These are phyloP conservation scores for Pollimyrus isidori DNA, from an alignment of 2,113 vertebrate genomes.

Conservation along the genomic window DNA sequence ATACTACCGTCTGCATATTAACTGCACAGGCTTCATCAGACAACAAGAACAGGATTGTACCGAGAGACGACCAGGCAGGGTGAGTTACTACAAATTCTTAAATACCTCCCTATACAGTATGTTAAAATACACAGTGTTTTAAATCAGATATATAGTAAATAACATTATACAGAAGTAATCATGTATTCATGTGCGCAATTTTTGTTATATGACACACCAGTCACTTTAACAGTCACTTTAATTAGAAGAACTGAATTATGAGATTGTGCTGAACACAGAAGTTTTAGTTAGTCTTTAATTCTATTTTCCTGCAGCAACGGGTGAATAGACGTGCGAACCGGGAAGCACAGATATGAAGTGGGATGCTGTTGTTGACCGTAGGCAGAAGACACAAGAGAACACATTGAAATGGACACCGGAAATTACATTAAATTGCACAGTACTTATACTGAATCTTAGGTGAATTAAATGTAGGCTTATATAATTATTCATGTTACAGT, in stretches of 20 bases:
- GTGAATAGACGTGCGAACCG: background rate
- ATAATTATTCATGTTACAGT: no score
- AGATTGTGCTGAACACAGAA: background rate
- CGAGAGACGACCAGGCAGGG: background rate
- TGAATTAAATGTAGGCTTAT: no score
- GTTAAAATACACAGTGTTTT: no score
- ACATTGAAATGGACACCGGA: background rate
- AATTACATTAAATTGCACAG: no score
- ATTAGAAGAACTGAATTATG: background rate
- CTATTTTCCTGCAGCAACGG: background rate
- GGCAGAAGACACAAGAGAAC: background rate
- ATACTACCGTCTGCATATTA: background rate
- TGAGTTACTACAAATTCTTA: background rate
- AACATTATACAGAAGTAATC: background rate
- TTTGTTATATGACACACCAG: background rate
- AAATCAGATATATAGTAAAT: background rate
- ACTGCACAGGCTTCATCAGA: background rate
- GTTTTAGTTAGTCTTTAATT: background rate
- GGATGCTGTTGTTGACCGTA: background rate
- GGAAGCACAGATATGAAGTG: background rate
- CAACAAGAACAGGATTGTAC: background rate
- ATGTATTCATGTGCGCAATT: background rate
- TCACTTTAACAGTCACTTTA: background rate
- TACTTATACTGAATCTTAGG: no score
- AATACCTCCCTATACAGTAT: background rate